Evolutionary conservation across 2,113 vertebrate species (phyloP), one percentile per base, ranked within the genome.

Genomic region (Oostethus manadensis): DNA sequence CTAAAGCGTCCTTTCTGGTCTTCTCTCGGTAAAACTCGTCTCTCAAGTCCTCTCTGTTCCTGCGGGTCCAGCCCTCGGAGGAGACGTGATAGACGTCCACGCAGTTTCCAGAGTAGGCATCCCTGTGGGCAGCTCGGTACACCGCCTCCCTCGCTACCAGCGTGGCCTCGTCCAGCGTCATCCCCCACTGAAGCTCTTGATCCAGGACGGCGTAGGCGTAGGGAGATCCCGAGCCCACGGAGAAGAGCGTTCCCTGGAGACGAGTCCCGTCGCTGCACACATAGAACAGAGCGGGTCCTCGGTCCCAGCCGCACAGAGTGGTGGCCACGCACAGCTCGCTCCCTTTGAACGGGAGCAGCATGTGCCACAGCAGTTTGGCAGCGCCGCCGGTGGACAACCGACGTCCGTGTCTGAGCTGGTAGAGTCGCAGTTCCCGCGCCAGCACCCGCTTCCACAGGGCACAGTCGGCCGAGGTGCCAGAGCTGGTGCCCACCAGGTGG

Each of bases 231-330:
- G 93, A 95, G 18, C 93, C 93, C 60, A 94, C 93, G 0, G 93
- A 92, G 58, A 95, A 92, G 42, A 93, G 77, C 1, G 84, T 65
- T 15, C 91, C 90, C 46, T 83, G 81, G 57, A 95, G 80, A 20
- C 84, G 82, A 1, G 89, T 91, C 9, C 92, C 93, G 0, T 94
- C 91, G 0, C 92, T 94, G 86, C 89, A 92, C 47, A 94, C 93
- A 1, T 94, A 95, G 74, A 87, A 86, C 58, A 94, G 79, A 1
- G 82, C 73, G 1, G 93, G 92, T 1, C 74, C 81, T n/a, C 73
- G 80, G 53, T 95, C 93, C 93, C 94, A 95, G 62, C 94, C 93
- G 17, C 92, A 94, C 66, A 95, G 51, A 0, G 91, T 92, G 4
- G 91, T 89, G 2, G 92, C 93, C 78, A 94, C 92, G 22, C 93